Percentiles rank a stretch among this genome's conserved stretches.
Conservation (phyloP, 2,797 vertebrate genomes). For the Propithecus deckenii region DNA sequence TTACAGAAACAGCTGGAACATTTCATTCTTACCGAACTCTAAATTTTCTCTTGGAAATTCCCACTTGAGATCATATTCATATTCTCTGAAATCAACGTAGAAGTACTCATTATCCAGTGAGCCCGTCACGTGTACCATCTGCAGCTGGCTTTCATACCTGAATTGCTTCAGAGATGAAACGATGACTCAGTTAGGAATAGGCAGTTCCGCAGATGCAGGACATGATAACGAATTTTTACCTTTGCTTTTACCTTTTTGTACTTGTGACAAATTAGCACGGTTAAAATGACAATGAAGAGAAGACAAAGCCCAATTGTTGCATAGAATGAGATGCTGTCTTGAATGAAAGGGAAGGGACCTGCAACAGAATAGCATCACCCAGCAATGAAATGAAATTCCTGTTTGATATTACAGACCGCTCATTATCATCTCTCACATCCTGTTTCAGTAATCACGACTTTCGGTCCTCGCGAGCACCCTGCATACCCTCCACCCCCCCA, state of each 20-base stretch:
- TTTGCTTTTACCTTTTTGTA: conserved; percentile 86
- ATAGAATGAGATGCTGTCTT: conserved; percentile 77
- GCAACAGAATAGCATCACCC: conserved; percentile 74
- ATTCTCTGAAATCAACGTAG: conserved; percentile 95
- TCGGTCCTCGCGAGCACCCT: background rate
- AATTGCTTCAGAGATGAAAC: conserved; percentile 87
- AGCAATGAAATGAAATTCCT: background rate
- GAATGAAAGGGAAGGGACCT: conserved; percentile 77
- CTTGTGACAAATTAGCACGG: conserved; percentile 80
- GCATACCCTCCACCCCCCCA: background rate
- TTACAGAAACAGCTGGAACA: background rate
- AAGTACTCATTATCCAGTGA: conserved; percentile 94
- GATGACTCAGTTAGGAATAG: background rate
- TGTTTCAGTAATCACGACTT: background rate
- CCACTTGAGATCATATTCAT: conserved; percentile 93
- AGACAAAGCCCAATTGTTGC: conserved; percentile 79
- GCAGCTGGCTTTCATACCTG: conserved; percentile 92
- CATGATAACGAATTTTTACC: background rate
- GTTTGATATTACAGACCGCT: background rate
- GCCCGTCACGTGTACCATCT: conserved; percentile 93
- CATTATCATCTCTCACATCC: background rate
- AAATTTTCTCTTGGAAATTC: conserved; percentile 98
- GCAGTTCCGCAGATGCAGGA: background rate
- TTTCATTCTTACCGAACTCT: conserved; percentile 91
- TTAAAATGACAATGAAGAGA: conserved; percentile 66